Conservation (phyloP, 2,797 vertebrate species). For the Cuculus canorus region DNA sequence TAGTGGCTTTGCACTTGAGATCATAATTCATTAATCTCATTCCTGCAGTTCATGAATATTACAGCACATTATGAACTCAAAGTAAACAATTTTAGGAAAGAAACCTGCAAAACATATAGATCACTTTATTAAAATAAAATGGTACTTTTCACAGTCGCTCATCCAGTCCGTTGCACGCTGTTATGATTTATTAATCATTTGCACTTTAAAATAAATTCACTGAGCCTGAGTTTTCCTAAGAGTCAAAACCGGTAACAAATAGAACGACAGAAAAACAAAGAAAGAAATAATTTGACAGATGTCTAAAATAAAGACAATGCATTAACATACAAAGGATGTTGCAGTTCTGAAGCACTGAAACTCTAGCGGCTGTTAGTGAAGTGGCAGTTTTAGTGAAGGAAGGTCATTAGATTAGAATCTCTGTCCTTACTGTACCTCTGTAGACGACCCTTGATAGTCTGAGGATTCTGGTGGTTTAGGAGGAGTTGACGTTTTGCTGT, state of each 20-base stretch:
- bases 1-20: background rate
- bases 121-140: background rate
- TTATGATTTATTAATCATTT: background rate
- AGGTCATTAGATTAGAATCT: conserved; percentile 71
- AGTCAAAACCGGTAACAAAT: background rate
- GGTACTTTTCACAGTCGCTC: background rate
- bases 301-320: conserved; percentile 16
- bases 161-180: background rate
- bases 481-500: conserved; percentile 98
- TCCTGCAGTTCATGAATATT: background rate
- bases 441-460: conserved; percentile 91
- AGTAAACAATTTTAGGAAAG: background rate
- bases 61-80: background rate
- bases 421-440: conserved; percentile 94
- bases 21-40: background rate
- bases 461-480: conserved; percentile 96
- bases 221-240: background rate
- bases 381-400: conserved; percentile 71
- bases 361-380: conserved; percentile 71
- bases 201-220: background rate
- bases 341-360: conserved; percentile 47
- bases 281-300: background rate
- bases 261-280: background rate
- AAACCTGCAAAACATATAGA: background rate
- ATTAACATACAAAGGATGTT: conserved; percentile 42